Conservation (phyloP, 2,888 invertebrate species). For the Ypsolopha scabrella region DNA sequence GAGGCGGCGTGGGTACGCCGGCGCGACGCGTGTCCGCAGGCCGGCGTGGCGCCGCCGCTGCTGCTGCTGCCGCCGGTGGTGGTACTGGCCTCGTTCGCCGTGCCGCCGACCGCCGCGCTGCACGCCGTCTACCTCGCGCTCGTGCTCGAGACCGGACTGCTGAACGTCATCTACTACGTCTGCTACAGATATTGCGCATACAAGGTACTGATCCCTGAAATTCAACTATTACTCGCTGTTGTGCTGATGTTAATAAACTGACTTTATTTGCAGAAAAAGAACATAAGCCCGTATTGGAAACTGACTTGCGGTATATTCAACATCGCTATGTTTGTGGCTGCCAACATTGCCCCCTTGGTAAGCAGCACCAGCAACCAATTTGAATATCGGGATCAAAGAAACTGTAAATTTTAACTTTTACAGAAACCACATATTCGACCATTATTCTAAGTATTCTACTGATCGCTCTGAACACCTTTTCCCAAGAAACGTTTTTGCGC, state of each 20-base stretch:
- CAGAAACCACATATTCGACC: too few relatives aligned
- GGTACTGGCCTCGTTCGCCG: constrained; percentile 40
- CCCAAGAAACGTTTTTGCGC: too few relatives aligned
- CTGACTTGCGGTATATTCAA: constrained; percentile 46
- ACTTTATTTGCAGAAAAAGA: constrained; percentile 36
- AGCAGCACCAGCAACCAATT: constrained; percentile 12
- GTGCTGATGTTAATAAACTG: background rate
- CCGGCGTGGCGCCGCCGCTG: constrained; percentile 48
- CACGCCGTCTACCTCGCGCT: constrained; percentile 45
- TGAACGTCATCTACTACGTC: constrained; percentile 44
- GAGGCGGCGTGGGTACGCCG: constrained; percentile 44
- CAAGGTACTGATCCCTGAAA: constrained; percentile 28
- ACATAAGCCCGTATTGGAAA: constrained; percentile 48
- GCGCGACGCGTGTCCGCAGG: constrained; percentile 42
- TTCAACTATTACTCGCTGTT: background rate
- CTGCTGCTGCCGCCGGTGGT: constrained; percentile 53
- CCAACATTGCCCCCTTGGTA: constrained; percentile 50
- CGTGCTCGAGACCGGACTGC: constrained; percentile 40
- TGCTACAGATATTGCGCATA: constrained; percentile 39
- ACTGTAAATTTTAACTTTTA: too few relatives aligned
- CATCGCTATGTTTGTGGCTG: constrained; percentile 42
- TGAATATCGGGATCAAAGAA: too few relatives aligned
- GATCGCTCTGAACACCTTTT: too few relatives aligned
- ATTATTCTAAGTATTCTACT: too few relatives aligned
- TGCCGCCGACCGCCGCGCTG: constrained; percentile 39